Evolutionary conservation across 2,797 vertebrate species (phyloP), one percentile per base, ranked within the genome.

Genomic region (Buphagus erythrorhynchus): DNA sequence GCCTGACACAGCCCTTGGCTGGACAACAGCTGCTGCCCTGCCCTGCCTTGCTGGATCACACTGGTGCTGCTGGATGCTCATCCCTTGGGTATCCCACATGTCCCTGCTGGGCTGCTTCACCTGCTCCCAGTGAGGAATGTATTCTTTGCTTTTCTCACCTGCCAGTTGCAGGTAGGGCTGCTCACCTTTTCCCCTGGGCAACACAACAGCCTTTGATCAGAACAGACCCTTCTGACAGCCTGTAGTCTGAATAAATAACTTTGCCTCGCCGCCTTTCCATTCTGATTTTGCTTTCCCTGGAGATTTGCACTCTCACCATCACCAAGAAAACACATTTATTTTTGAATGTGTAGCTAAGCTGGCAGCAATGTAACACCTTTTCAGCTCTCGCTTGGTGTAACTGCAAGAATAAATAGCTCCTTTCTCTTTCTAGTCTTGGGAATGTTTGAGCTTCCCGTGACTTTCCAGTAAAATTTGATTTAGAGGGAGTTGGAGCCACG

Each of bases 251-350:
- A 72, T 75, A 86, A 93, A 65, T 68, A 16, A 16, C 66, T 85
- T 40, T 61, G 67, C 55, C 66, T 89, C 1, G 0, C 35, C 1
- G 38, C 42, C 69, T 72, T 86, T 81, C 73, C 66, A 8, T 84
- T 93, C 78, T 68, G 54, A 78, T 75, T 68, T 84, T 57, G 15
- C 66, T 77, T 88, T 86, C 83, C 69, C 54, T 4, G 1, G 42
- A 86, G 88, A 72, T 72, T 62, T 77, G 73, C 11, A 1, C 65
- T 77, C 82, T 86, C 69, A 19, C 49, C 62, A 43, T 62, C 74
- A 75, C 54, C 49, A 74, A 35, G 86, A 63, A 77, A 92, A 61
- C 74, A 57, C 76, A 38, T 91, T 94, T 97, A 94, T 92, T 95
- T 96, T 84, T 81, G 92, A 83, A 81, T 20, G 38, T 72, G 80